These are phyloP conservation scores for Lateolabrax maculatus DNA, from an alignment of 2,797 vertebrate genomes.

Conservation along the genomic window DNA sequence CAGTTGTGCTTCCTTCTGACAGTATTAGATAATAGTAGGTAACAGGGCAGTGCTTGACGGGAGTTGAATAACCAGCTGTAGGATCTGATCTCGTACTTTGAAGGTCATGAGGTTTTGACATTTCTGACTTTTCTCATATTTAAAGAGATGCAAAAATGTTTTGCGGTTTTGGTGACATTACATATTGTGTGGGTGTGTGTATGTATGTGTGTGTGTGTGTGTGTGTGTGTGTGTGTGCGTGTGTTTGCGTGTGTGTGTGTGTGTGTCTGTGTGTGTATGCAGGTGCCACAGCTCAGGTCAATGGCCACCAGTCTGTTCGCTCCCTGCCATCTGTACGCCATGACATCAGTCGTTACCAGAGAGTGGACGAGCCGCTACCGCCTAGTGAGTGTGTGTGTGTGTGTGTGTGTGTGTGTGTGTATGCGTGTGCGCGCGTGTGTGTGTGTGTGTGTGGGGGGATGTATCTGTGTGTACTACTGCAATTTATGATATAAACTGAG, in stretches of 20 bases:
- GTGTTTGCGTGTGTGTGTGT: neutral
- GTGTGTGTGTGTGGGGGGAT: conserved; percentile 23
- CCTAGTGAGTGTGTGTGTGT: conserved; percentile 89
- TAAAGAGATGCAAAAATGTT: neutral
- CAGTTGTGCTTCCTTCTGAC: conserved; percentile 12
- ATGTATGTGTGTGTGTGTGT: neutral
- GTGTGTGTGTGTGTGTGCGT: neutral
- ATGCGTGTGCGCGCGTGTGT: conserved; percentile 20
- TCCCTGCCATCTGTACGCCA: conserved; percentile 92
- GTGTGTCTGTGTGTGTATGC: neutral
- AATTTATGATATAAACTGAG: neutral
- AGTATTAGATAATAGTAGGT: neutral
- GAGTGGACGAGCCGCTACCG: conserved; percentile 96
- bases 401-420: conserved; percentile 25
- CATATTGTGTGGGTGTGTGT: conserved; percentile 3
- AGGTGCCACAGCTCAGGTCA: conserved; percentile 86
- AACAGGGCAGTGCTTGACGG: neutral
- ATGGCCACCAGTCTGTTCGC: conserved; percentile 89
- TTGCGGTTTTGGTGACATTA: neutral
- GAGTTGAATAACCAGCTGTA: neutral
- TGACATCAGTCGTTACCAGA: conserved; percentile 95
- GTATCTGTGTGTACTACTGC: neutral
- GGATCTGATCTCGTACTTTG: neutral
- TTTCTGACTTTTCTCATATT: neutral
- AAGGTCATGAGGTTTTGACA: neutral